Conservation (phyloP, 1,140 invertebrate genomes). For the Propsilocerus akamusi region DNA sequence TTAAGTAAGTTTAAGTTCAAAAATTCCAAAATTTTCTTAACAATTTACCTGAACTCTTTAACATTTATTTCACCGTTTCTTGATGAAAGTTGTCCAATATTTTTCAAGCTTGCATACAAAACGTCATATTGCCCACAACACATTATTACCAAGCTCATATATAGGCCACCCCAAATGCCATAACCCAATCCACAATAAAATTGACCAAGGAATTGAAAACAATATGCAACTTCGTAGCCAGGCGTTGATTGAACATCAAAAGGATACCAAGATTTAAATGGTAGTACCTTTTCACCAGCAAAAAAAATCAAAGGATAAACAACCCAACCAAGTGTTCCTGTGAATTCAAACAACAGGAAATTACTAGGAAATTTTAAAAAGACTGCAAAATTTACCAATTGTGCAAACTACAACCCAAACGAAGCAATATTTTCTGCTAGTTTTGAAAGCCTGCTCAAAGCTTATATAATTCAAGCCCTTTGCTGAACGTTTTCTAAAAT, state of each 20-base stretch:
- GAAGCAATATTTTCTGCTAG: neutral
- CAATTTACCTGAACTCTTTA: neutral
- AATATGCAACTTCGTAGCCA: neutral
- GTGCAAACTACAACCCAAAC: neutral
- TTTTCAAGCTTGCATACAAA: neutral
- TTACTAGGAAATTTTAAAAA: too few species aligned
- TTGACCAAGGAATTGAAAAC: neutral
- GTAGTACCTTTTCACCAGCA: neutral
- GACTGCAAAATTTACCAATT: too few species aligned
- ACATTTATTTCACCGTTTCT: too few species aligned
- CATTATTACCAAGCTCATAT: neutral
- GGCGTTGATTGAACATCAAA: neutral
- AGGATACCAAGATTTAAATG: neutral
- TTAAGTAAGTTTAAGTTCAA: too few species aligned
- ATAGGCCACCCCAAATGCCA: neutral
- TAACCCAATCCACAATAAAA: neutral
- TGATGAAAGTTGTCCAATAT: neutral
- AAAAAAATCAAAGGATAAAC: neutral
- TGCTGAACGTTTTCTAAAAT: neutral
- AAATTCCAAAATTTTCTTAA: too few species aligned
- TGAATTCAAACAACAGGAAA: too few species aligned
- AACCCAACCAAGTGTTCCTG: neutral
- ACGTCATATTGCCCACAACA: slow-evolving; percentile 1
- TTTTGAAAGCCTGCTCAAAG: neutral
- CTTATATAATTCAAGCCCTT: neutral